Percentiles rank a stretch among this genome's conserved stretches.
Evolutionary conservation across 2,113 vertebrate species (phyloP).

Genomic region (Ahaetulla prasina): DNA sequence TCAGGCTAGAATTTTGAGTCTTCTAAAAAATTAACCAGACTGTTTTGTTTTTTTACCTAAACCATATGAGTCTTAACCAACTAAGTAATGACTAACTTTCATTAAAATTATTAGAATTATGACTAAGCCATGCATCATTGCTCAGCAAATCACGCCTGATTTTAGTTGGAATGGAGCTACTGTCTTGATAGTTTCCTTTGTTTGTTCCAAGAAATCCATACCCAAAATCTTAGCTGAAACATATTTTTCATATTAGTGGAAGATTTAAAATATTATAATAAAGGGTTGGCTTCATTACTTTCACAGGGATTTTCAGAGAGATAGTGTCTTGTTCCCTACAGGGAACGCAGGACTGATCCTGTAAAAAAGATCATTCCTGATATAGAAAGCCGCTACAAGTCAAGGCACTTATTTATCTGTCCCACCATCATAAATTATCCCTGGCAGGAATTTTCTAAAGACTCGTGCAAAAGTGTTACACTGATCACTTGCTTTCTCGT

Average conservation of each 20-base stretch:
- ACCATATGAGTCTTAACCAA: not conserved
- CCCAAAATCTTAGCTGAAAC: not conserved
- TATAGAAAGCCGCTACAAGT: not conserved
- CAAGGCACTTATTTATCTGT: not conserved
- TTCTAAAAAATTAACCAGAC: not conserved
- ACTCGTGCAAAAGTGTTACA: not conserved
- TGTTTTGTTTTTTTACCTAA: not conserved
- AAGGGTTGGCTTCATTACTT: not conserved
- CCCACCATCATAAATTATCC: not conserved
- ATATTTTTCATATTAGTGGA: not conserved
- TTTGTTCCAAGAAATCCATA: not conserved
- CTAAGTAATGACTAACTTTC: not conserved
- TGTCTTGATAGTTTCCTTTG: not conserved
- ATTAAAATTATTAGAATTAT: not conserved
- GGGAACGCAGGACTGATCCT: not conserved
- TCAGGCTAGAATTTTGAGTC: not conserved
- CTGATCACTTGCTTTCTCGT: not conserved
- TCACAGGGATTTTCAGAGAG: not conserved
- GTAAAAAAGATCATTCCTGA: not conserved
- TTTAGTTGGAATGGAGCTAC: not conserved
- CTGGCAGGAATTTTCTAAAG: not conserved
- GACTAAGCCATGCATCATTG: not conserved
- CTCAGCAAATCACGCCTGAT: not conserved
- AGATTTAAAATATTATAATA: not conserved
- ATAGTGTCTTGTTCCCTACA: not conserved